Conservation (phyloP, 2,888 invertebrate genomes). For the Cylloceria caligata region DNA sequence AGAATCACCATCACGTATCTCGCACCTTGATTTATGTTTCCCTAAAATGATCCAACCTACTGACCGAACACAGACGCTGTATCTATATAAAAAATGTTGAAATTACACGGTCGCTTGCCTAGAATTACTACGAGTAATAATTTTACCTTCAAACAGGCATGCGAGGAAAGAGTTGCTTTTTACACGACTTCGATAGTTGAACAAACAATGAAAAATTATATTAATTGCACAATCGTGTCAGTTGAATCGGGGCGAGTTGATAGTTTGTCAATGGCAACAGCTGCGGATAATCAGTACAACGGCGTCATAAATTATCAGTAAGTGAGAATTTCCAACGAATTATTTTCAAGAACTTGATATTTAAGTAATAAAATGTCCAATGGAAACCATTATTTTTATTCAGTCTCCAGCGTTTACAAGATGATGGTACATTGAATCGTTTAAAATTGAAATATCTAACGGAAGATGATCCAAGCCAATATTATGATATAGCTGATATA, state of each 20-base stretch:
- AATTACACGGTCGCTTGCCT: no score
- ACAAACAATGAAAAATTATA: constrained; percentile 53
- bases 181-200: constrained; percentile 72
- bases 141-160: constrained; percentile 69
- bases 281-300: constrained; percentile 74
- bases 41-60: no score
- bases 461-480: background rate
- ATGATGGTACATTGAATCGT: constrained; percentile 75
- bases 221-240: constrained; percentile 72
- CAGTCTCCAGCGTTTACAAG: constrained; percentile 76
- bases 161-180: constrained; percentile 75
- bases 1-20: no score
- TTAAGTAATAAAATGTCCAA: background rate
- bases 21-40: no score
- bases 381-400: background rate
- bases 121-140: no score
- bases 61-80: no score
- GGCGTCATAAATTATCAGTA: constrained; percentile 75
- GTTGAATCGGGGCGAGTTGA: constrained; percentile 74
- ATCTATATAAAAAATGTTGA: no score
- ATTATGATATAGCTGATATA: constrained; percentile 67
- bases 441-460: constrained; percentile 65
- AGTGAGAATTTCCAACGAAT: constrained; percentile 49
- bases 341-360: constrained; percentile 71
- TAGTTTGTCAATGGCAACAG: constrained; percentile 73